Evolutionary conservation across 2,113 vertebrate species (phyloP).

Genomic region (Forbesichthys papilliferus): DNA sequence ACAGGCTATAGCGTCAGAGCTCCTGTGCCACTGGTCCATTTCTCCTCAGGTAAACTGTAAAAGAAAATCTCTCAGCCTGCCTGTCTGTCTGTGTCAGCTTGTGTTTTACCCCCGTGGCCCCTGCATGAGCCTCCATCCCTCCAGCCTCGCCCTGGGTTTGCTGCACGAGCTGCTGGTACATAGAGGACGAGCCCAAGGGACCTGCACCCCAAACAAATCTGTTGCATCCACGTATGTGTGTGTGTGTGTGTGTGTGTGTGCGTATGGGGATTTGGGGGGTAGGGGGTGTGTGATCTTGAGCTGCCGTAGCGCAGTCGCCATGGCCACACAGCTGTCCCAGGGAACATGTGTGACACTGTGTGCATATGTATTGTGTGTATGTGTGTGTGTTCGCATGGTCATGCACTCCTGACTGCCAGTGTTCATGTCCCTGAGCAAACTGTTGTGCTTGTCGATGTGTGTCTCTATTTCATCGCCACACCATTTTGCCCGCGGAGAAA

Average conservation of each 20-base stretch:
- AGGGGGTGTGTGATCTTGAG: constrained; percentile 12
- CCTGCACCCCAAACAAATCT: neutral
- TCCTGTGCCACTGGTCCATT: too few species aligned
- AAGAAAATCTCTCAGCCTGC: too few species aligned
- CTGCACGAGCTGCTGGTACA: neutral
- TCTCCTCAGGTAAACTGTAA: too few species aligned
- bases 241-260: constrained; percentile 6
- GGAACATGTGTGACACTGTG: neutral
- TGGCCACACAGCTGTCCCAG: constrained; percentile 46
- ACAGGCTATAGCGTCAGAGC: too few species aligned
- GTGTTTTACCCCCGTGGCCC: neutral
- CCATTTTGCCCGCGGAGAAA: constrained; percentile 37
- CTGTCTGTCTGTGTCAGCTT: too few species aligned
- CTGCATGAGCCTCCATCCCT: neutral
- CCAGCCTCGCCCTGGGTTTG: neutral
- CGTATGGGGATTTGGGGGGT: constrained; percentile 2
- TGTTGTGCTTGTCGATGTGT: constrained; percentile 23
- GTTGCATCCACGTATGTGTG: constrained; percentile 6
- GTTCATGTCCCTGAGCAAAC: neutral
- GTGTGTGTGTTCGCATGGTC: constrained; percentile 1
- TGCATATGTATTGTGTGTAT: neutral
- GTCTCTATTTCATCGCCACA: constrained; percentile 42
- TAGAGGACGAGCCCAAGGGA: neutral
- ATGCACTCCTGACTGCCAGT: neutral
- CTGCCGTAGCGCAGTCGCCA: constrained; percentile 15